These are phyloP conservation scores for Ptilonorhynchus violaceus DNA, from an alignment of 2,113 vertebrate genomes.

Conservation along the genomic window DNA sequence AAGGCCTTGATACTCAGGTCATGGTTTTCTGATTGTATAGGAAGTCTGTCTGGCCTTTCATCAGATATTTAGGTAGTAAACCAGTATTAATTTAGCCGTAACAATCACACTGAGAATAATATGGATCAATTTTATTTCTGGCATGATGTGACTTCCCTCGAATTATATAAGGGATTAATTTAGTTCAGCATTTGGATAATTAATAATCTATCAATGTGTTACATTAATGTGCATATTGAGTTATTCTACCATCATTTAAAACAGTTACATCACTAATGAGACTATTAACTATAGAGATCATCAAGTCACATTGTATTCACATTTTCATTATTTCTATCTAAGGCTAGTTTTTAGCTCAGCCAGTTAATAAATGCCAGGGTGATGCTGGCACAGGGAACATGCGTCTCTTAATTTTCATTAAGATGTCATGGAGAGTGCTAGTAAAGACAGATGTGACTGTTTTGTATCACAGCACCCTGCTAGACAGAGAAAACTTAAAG, in stretches of 20 bases:
- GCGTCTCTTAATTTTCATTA: conserved; percentile 32
- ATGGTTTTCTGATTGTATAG: neutral
- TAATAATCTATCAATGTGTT: conserved; percentile 57
- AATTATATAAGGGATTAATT: neutral
- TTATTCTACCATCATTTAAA: conserved; percentile 65
- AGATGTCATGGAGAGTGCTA: neutral
- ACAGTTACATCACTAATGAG: conserved; percentile 47
- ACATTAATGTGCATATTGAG: conserved; percentile 50
- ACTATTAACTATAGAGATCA: conserved; percentile 55
- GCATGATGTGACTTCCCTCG: neutral
- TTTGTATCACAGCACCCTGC: neutral
- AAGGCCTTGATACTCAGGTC: neutral
- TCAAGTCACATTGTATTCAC: conserved; percentile 44
- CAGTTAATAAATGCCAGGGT: conserved; percentile 48
- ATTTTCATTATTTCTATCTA: conserved; percentile 59
- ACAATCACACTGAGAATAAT: conserved; percentile 19
- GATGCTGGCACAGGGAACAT: neutral
- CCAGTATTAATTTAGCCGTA: conserved; percentile 10
- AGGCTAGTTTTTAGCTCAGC: conserved; percentile 30
- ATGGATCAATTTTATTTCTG: neutral
- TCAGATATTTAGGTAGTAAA: neutral
- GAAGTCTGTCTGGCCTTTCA: neutral
- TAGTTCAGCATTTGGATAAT: conserved; percentile 14
- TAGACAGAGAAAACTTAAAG: neutral
- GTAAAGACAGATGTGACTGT: neutral